A percentile compares a stretch with the other conserved stretches of the same genome.
phyloP scores from a whole-genome alignment of 2,888 invertebrate genomes.

The Mesochorus sp. region DNA sequence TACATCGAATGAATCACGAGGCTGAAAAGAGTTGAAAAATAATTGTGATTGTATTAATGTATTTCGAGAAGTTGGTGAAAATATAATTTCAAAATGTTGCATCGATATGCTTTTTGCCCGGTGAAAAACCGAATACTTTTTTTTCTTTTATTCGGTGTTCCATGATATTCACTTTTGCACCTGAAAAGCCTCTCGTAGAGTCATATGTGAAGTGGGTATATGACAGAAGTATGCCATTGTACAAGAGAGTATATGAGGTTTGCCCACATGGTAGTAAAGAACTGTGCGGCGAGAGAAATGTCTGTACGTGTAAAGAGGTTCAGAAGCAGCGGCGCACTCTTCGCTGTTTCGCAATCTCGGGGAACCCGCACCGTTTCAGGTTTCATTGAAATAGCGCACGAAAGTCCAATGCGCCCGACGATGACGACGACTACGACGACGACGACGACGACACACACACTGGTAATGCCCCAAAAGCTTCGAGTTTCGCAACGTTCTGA shows the following conservation, averaged over 20 bases:
- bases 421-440: no score
- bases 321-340: constrained; percentile 51
- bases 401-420: constrained; percentile 7
- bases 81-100: no score
- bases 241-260: neutral
- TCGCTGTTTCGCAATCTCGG: constrained; percentile 45
- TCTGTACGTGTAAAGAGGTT: constrained; percentile 25
- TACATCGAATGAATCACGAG: no score
- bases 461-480: constrained; percentile 45
- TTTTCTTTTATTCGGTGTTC: neutral
- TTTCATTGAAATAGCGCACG: constrained; percentile 57
- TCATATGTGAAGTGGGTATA: constrained; percentile 1
- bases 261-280: neutral
- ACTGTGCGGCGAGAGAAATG: constrained; percentile 1
- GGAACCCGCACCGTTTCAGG: constrained; percentile 34
- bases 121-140: no score
- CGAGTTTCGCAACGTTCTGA: constrained; percentile 34
- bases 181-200: constrained; percentile 8
- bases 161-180: constrained; percentile 22
- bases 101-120: no score
- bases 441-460: no score
- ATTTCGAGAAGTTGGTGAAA: no score
- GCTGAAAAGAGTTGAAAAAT: no score
- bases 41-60: no score
- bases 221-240: neutral